Evolutionary conservation across 2,113 vertebrate species (phyloP), one percentile per base, ranked within the genome.

Genomic region (Megaleporinus macrocephalus): DNA sequence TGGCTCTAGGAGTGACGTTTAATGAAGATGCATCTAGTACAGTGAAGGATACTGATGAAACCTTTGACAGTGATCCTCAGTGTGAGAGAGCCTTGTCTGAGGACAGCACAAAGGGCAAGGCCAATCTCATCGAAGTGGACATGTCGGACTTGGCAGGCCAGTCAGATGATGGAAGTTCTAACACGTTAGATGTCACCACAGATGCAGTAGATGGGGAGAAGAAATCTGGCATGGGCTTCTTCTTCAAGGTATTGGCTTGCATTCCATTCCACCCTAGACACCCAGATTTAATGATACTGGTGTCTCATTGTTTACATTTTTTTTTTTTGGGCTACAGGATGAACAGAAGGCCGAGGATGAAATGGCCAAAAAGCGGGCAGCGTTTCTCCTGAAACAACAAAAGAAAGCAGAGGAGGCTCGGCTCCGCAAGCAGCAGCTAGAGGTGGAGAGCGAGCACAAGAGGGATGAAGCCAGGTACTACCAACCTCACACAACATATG

Each of bases 341-440:
- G 97, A 98, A 0, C 96, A 98, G 92, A 98, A 98, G 79, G 97
- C 97, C 0, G 98, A 99, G 49, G 97, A 98, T 0, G 98, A 99
- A 85, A 92, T 99, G 0, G 98, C 97, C 0, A 98, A 98, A 82
- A 99, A 96, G 73, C 95, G 97, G 0, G 97, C 97, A 0, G 98
- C 97, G 0, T 99, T 99, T 90, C 92, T 99, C 0, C 84, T 98
- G 71, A 99, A 99, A 18, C 98, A 99, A 91, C 98, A 99, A 91
- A 97, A 95, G 86, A 99, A 99, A 87, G 97, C 97, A 0, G 97
- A 99, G 84, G 98, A 99, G 90, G 94, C 98, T 9, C 95, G 96
- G 0, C 27, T 96, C 6, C 88, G 98, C 4, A 98, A 97, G 69
- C 96, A 96, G 84, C 97, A 97, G 75, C 90, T 97, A 15, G 98